These are phyloP conservation scores for Orgyia antiqua DNA, from an alignment of 2,888 invertebrate species.

Conservation along the genomic window DNA sequence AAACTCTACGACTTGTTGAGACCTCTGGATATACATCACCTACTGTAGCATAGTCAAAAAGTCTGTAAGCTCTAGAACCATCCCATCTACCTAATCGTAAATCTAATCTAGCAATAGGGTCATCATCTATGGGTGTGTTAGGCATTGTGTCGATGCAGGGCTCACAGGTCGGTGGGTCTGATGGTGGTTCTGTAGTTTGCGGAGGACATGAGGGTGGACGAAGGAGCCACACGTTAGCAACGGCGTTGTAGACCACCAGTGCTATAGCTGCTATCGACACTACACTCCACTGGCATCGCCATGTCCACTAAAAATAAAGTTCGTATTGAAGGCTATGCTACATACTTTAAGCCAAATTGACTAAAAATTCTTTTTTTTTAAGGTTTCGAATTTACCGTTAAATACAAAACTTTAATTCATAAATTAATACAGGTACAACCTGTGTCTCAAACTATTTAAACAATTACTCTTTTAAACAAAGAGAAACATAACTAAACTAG, in stretches of 20 bases:
- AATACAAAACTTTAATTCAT: too few relatives aligned
- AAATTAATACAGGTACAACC: too few relatives aligned
- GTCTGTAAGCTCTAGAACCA: constrained; percentile 81
- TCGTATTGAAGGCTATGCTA: not conserved
- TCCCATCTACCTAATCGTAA: constrained; percentile 87
- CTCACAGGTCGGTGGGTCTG: constrained; percentile 53
- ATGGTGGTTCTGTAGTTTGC: constrained; percentile 32
- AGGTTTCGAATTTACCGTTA: too few relatives aligned
- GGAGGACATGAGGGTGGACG: constrained; percentile 47
- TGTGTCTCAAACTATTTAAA: too few relatives aligned
- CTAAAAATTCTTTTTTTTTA: too few relatives aligned
- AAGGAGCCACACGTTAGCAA: constrained; percentile 62
- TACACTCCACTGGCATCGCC: constrained; percentile 83
- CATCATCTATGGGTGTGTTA: constrained; percentile 48
- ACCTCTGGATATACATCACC: constrained; percentile 82
- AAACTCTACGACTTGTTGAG: constrained; percentile 79
- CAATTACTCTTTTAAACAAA: too few relatives aligned
- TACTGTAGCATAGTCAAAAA: constrained; percentile 84
- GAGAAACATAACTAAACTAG: too few relatives aligned
- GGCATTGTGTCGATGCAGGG: constrained; percentile 51
- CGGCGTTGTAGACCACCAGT: constrained; percentile 78
- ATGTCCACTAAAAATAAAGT: constrained; percentile 57
- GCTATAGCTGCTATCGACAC: constrained; percentile 81
- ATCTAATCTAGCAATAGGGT: constrained; percentile 78
- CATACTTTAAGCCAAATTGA: not conserved